These are phyloP conservation scores for Siniperca undulata DNA, from an alignment of 2,797 vertebrate species.

Conservation along the genomic window DNA sequence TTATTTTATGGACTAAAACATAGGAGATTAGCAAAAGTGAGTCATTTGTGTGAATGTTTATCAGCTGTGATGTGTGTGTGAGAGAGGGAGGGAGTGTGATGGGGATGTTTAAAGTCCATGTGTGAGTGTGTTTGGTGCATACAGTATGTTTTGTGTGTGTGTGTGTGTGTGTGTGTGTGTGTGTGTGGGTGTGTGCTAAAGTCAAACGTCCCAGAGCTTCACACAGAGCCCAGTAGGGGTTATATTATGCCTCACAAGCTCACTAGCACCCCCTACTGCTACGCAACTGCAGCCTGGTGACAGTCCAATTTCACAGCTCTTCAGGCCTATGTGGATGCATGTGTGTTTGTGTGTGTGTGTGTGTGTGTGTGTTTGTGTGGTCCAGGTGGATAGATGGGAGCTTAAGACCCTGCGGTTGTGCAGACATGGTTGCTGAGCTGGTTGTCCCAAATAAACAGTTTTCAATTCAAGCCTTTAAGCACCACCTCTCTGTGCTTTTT, in stretches of 20 bases:
- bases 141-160: slow-evolving; percentile 6
- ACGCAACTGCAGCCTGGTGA: slow-evolving; percentile 47
- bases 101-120: slow-evolving; percentile 11
- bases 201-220: slow-evolving; percentile 29
- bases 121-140: slow-evolving; percentile 24
- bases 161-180: too few relatives aligned
- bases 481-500: slow-evolving; percentile 5
- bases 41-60: slow-evolving; percentile 34
- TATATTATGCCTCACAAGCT: slow-evolving; percentile 65
- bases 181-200: slow-evolving; percentile 22
- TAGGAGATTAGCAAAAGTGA: slow-evolving; percentile 37
- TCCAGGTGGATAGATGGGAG: slow-evolving; percentile 32
- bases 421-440: slow-evolving; percentile 52
- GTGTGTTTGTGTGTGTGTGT: slow-evolving; percentile 18
- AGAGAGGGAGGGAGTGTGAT: neutral
- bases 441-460: slow-evolving; percentile 64
- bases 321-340: slow-evolving; percentile 20
- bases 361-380: slow-evolving; percentile 29
- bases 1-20: slow-evolving; percentile 39
- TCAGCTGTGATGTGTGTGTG: slow-evolving; percentile 17
- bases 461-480: slow-evolving; percentile 42
- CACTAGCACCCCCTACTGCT: slow-evolving; percentile 77
- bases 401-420: slow-evolving; percentile 47
- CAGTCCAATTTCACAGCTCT: slow-evolving; percentile 54
- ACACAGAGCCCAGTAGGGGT: slow-evolving; percentile 49